Evolutionary conservation across 2,113 vertebrate species (phyloP).

Genomic region (Nanorana parkeri): DNA sequence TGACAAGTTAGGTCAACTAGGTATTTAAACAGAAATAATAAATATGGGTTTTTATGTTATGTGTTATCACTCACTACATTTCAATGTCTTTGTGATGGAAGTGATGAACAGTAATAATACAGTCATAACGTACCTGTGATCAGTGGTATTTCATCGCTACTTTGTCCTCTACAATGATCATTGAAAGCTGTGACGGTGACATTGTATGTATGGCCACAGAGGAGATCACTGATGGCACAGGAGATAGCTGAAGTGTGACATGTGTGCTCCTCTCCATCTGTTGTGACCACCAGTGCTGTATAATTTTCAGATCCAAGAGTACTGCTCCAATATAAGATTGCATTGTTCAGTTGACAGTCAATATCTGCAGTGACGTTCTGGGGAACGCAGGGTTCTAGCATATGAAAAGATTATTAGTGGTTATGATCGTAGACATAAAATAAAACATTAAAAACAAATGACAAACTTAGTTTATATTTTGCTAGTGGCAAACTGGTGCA

Average conservation of each 20-base stretch:
- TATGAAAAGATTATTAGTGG: background rate
- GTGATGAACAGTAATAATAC: too few species aligned
- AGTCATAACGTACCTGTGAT: conserved; percentile 65
- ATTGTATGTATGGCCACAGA: conserved; percentile 73
- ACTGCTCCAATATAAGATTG: conserved; percentile 69
- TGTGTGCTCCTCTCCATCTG: conserved; percentile 62
- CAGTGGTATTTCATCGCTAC: conserved; percentile 54
- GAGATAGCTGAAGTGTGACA: conserved; percentile 64
- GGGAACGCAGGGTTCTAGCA: conserved; percentile 73
- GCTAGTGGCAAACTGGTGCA: too few species aligned
- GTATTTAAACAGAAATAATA: too few species aligned
- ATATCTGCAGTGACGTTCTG: conserved; percentile 59
- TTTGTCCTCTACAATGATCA: conserved; percentile 69
- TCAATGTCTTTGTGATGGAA: too few species aligned
- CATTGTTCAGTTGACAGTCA: conserved; percentile 62
- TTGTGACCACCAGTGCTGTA: conserved; percentile 66
- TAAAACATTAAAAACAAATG: too few species aligned
- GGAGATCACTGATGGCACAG: conserved; percentile 68
- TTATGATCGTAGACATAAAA: background rate
- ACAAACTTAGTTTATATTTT: too few species aligned
- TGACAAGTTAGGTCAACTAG: too few species aligned
- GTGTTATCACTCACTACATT: too few species aligned
- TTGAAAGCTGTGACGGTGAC: conserved; percentile 70
- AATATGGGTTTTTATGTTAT: too few species aligned
- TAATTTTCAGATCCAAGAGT: conserved; percentile 71